phyloP scores from a whole-genome alignment of 2,797 vertebrate genomes.

The Myotis daubentonii region DNA sequence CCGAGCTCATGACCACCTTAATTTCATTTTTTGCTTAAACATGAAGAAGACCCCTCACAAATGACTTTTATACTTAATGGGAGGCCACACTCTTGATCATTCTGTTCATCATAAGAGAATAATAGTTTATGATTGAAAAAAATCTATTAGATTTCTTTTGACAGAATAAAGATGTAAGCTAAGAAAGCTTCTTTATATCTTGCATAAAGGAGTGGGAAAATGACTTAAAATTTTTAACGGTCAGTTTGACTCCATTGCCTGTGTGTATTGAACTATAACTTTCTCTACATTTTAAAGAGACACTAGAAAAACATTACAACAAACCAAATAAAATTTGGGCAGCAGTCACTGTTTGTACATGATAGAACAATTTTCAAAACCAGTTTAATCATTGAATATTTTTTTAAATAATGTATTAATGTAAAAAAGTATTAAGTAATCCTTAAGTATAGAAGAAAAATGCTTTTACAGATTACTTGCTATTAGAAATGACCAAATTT shows the following conservation, averaged over 20 bases:
- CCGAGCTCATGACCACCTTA: not conserved
- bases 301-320: conserved; percentile 41
- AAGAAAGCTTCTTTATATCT: conserved; percentile 19
- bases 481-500: conserved; percentile 37
- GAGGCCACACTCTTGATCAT: not conserved
- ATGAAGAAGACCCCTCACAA: not conserved
- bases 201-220: conserved; percentile 30
- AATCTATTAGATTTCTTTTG: not conserved
- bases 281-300: conserved; percentile 41
- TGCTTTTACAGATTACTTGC: conserved; percentile 26
- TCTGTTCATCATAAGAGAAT: conserved; percentile 16
- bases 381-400: conserved; percentile 2
- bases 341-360: not conserved
- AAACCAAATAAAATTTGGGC: conserved; percentile 29
- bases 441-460: conserved; percentile 28
- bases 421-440: not conserved
- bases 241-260: not conserved
- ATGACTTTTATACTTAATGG: conserved; percentile 30
- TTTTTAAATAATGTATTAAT: conserved; percentile 15
- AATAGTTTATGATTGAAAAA: conserved; percentile 23
- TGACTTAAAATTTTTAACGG: not conserved
- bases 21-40: conserved; percentile 29
- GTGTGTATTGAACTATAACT: conserved; percentile 1
- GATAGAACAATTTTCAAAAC: conserved; percentile 42
- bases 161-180: not conserved